Evolutionary conservation across 2,797 vertebrate genomes (phyloP), one percentile per base, ranked within the genome.

Genomic region (Semotilus atromaculatus): DNA sequence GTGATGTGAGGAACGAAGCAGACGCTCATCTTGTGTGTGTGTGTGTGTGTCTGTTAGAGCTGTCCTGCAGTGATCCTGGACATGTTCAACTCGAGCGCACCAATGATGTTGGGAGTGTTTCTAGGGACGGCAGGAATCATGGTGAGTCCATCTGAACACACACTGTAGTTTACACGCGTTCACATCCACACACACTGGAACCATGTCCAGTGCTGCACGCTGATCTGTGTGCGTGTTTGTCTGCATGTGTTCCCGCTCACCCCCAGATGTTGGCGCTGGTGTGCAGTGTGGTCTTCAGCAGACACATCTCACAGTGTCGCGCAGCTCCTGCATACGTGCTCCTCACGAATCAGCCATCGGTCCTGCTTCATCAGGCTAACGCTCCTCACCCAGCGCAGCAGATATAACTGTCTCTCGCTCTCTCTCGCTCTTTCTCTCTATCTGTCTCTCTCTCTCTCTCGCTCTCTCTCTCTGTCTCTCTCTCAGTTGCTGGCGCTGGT

Each of bases 51-150:
- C 18, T 73, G 16, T 40, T 90, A 95, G 95, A 83, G 0, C 0
- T 95, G 95, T 84, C 87, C 93, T 0, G 0, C 0, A 0, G 4
- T 73, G 81, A 94, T 96, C 3, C 0, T 0, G 0, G 7, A 7
- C 0, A 1, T 81, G 67, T 91, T 92, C 18, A 2, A 88, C 4
- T 66, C 43, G 0, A 90, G 86, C 1, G 89, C 88, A 0, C 7
- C 90, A 0, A 19, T 91, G 64, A 74, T 95, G 51, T 43, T 94
- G 88, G 92, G 86, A 43, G 6, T 90, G 62, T 93, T 94, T 55
- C 0, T 94, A 1, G 93, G 91, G 85, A 91, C 82, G 0, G 92
- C 88, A 88, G 89, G 26, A 70, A 84, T 94, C 76, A 48, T 95
- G 95, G 95, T 95, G 93, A 74, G 93, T 48, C 70, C 45, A 16